Evolutionary conservation across 2,113 vertebrate species (phyloP).

Genomic region (Periophthalmus modestus): DNA sequence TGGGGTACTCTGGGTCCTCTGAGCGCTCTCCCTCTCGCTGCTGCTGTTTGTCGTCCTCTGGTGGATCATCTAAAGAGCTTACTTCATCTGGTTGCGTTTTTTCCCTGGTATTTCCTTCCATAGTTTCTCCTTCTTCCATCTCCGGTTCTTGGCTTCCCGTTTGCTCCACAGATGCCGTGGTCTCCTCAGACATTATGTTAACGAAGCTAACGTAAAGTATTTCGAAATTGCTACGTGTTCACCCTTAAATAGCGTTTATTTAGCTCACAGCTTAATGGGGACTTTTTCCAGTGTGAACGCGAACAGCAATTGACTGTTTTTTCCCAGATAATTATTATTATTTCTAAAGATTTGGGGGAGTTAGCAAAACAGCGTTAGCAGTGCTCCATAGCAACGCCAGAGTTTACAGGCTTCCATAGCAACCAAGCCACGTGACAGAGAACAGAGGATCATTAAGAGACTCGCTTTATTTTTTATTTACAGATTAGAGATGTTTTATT

Average conservation of each 20-base stretch:
- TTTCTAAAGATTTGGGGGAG: background rate
- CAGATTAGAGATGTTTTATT: too few relatives aligned
- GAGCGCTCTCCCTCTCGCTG: too few relatives aligned
- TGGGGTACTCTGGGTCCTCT: background rate
- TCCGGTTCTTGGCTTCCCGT: background rate
- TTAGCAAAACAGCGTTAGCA: background rate
- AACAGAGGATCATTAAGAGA: background rate
- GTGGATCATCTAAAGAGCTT: background rate
- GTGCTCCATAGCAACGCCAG: background rate
- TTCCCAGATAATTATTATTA: too few relatives aligned
- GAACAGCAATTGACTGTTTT: background rate
- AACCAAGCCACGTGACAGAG: slow-evolving; percentile 27
- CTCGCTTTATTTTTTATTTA: too few relatives aligned
- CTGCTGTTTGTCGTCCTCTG: slow-evolving; percentile 17
- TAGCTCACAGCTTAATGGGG: background rate
- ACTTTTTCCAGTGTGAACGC: background rate
- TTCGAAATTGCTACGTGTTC: background rate
- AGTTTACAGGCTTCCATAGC: slow-evolving; percentile 53
- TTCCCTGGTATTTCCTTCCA: background rate
- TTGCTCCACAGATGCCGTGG: background rate
- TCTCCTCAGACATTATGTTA: slow-evolving; percentile 5
- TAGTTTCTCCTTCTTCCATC: background rate
- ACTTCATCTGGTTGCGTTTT: background rate
- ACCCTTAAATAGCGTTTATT: background rate
- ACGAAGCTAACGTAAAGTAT: background rate